Conservation (phyloP, 2,888 invertebrate species). For the Phlogophora meticulosa region DNA sequence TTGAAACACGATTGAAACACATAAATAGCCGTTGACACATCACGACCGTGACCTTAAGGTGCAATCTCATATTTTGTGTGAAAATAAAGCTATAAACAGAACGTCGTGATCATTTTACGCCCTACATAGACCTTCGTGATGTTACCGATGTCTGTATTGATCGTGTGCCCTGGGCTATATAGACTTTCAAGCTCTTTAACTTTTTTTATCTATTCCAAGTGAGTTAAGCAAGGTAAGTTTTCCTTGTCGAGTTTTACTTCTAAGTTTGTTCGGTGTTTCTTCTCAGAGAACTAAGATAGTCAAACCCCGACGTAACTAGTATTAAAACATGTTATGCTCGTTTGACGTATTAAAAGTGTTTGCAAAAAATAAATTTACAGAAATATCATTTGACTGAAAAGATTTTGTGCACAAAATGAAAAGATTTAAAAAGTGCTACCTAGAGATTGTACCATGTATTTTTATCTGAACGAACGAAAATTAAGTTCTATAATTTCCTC, state of each 20-base stretch:
- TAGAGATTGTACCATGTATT: not conserved
- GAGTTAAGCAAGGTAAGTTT: no score
- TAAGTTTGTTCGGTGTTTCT: no score
- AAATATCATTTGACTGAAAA: no score
- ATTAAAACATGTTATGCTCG: no score
- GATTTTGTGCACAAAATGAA: not conserved
- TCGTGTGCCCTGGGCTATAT: conserved; percentile 50
- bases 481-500: not conserved
- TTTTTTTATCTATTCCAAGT: no score
- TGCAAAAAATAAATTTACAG: no score
- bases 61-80: conserved; percentile 41
- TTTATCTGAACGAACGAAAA: not conserved
- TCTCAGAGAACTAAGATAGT: no score
- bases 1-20: conserved; percentile 13
- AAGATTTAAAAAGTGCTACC: not conserved
- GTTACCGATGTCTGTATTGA: conserved; percentile 50
- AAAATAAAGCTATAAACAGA: conserved; percentile 61
- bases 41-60: conserved; percentile 36
- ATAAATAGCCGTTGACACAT: conserved; percentile 29
- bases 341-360: no score
- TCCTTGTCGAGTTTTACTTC: no score
- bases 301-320: no score
- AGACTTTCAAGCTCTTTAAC: conserved; percentile 11
- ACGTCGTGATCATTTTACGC: conserved; percentile 52
- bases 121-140: conserved; percentile 51